Percentiles rank a stretch among this genome's conserved stretches.
Evolutionary conservation across 1,140 invertebrate species (phyloP).

Genomic region (Latrodectus geometricus): DNA sequence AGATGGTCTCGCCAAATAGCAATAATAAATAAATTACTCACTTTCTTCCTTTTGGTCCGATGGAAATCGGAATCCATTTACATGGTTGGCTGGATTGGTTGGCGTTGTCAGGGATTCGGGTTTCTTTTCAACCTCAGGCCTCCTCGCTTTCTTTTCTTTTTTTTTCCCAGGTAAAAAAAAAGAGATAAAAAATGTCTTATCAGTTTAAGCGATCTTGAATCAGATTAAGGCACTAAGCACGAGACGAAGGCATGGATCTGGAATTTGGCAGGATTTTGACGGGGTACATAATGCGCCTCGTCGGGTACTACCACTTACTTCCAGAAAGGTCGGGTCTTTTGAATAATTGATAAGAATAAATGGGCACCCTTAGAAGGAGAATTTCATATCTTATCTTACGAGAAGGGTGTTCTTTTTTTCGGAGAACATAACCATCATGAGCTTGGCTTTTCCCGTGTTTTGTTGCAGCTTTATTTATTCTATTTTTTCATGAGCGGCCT

Average conservation of each 20-base stretch:
- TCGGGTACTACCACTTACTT: background rate
- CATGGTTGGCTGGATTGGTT: constrained; percentile 16
- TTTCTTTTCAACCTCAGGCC: background rate
- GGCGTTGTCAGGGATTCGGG: constrained; percentile 3
- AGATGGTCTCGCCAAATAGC: background rate
- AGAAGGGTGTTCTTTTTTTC: background rate
- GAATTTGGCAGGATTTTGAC: constrained; percentile 12
- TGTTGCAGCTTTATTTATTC: background rate
- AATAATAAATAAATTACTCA: constrained; percentile 18
- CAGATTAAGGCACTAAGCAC: constrained; percentile 13
- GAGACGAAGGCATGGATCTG: constrained; percentile 3
- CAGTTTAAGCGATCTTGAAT: constrained; percentile 16
- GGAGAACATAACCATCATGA: background rate
- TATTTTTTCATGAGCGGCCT: background rate
- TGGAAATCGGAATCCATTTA: constrained; percentile 34
- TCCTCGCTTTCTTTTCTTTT: background rate
- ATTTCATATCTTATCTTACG: constrained; percentile 36
- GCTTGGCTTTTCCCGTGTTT: background rate
- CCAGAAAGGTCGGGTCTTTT: constrained; percentile 30
- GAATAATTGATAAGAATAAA: constrained; percentile 52
- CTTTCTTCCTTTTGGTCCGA: constrained; percentile 8
- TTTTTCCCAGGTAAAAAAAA: background rate
- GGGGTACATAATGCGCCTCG: constrained; percentile 20
- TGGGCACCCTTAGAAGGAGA: background rate
- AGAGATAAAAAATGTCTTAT: constrained; percentile 22